Evolutionary conservation across 2,113 vertebrate genomes (phyloP), one percentile per base, ranked within the genome.

Genomic region (Pygoscelis adeliae): DNA sequence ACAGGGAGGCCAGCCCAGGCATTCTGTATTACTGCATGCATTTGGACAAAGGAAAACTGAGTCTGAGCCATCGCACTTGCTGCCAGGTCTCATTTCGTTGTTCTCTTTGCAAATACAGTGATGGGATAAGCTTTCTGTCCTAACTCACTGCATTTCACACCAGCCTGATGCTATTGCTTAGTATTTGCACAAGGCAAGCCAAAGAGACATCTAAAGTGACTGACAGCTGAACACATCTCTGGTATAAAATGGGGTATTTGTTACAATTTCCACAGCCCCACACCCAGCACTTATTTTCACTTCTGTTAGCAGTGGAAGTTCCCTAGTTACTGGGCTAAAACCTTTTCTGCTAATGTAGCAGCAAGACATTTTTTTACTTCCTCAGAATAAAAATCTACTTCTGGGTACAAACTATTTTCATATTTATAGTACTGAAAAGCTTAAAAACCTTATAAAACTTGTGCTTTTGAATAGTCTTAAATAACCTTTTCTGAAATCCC

Each of bases 201-300:
- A 32, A 40, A 71, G 53, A 67, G 16, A 23, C 42, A 30, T 62
- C 40, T 49, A 2, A 89, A 66, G 40, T 15, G 32, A 56, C 62
- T 20, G 47, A 71, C 25, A 71, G 29, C 34, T 65, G 34, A 82
- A 53, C 5, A 3, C 0, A 1, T 9, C 56, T 81, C 71, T 26
- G 25, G 42, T 66, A 14, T 63, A 47, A 84, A 87, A 67, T 1
- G 5, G 38, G 38, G 12, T 27, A 42, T 76, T 89, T 87, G 69
- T 42, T 89, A 55, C 5, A 36, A 13, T 34, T 85, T 40, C 19
- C 80, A 32, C 67, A 55, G 42, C 32, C 27, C 11, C 2, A 2
- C 0, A 7, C 26, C 20, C 3, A 1, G 66, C 42, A 23, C 0
- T 0, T 32, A 12, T 11, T 87, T 77, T 79, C 56, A 79, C 15